Percentiles rank a stretch among this genome's conserved stretches.
phyloP scores from a whole-genome alignment of 2,113 vertebrate species.

The Podarcis raffonei region DNA sequence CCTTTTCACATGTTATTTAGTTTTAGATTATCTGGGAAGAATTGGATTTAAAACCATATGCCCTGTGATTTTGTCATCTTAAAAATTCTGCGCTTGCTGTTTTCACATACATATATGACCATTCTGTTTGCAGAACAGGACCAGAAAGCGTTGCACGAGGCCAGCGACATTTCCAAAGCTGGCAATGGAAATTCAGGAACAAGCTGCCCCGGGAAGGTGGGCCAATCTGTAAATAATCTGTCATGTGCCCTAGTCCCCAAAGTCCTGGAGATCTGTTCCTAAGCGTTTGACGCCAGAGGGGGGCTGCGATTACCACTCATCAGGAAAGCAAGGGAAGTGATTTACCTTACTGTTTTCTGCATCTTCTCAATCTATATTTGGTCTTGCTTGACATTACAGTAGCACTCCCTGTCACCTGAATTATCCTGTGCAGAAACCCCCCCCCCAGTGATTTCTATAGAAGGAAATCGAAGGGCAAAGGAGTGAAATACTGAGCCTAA shows the following conservation, averaged over 20 bases:
- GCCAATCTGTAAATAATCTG: constrained; percentile 70
- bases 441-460: not conserved
- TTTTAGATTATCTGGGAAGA: constrained; percentile 59
- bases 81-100: constrained; percentile 48
- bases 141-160: constrained; percentile 27
- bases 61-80: constrained; percentile 51
- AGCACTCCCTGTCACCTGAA: not conserved
- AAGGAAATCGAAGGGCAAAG: not conserved
- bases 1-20: not conserved
- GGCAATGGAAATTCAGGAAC: constrained; percentile 47
- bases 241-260: constrained; percentile 64
- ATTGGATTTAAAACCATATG: constrained; percentile 48
- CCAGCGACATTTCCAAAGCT: constrained; percentile 46
- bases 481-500: not conserved
- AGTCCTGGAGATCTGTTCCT: constrained; percentile 57
- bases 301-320: constrained; percentile 44
- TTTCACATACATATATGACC: constrained; percentile 12
- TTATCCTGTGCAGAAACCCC: constrained; percentile 23
- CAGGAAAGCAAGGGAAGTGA: constrained; percentile 26
- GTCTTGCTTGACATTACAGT: constrained; percentile 25
- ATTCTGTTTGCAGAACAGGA: constrained; percentile 46
- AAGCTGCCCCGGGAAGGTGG: constrained; percentile 40
- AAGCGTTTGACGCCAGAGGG: constrained; percentile 58
- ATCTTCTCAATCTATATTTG: constrained; percentile 54
- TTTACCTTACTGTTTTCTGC: constrained; percentile 13